A percentile compares a stretch with the other conserved stretches of the same genome.
Evolutionary conservation across 35 echinoderm and acorn worm genomes (phyloP).

Genomic region (Heliocidaris tuberculata): DNA sequence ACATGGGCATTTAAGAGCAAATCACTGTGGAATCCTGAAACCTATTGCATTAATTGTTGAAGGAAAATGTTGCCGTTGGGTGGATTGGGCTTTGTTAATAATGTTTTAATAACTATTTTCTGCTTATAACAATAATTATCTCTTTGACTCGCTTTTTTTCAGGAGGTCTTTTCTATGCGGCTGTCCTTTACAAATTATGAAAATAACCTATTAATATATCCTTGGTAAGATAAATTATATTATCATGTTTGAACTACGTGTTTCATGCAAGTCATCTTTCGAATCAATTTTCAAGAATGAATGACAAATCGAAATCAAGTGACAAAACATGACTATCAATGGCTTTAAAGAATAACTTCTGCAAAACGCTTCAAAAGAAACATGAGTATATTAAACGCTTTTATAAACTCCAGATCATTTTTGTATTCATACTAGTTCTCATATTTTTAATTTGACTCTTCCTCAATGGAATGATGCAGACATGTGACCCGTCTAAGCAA

Average conservation of each 20-base stretch:
- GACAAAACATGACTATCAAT: too few species aligned
- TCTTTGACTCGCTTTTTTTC: background rate
- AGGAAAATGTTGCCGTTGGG: background rate
- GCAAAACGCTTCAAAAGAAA: too few species aligned
- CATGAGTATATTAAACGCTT: too few species aligned
- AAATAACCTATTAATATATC: too few species aligned
- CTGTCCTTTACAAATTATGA: background rate
- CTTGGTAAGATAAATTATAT: too few species aligned
- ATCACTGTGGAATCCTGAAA: background rate
- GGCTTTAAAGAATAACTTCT: too few species aligned
- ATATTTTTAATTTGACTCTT: background rate
- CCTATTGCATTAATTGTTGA: background rate
- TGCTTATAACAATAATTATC: background rate
- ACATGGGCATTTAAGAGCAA: background rate
- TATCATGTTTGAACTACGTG: too few species aligned
- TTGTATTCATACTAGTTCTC: background rate
- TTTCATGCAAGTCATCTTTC: too few species aligned
- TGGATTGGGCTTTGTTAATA: background rate
- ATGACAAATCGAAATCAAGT: too few species aligned
- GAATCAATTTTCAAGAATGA: too few species aligned
- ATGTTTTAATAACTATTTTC: background rate
- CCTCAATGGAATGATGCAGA: constrained; percentile 22
- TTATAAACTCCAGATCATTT: too few species aligned
- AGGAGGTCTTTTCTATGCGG: background rate
- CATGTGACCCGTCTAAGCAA: background rate